These are phyloP conservation scores for Penaeus indicus DNA, from an alignment of 1,140 invertebrate species.

Conservation along the genomic window DNA sequence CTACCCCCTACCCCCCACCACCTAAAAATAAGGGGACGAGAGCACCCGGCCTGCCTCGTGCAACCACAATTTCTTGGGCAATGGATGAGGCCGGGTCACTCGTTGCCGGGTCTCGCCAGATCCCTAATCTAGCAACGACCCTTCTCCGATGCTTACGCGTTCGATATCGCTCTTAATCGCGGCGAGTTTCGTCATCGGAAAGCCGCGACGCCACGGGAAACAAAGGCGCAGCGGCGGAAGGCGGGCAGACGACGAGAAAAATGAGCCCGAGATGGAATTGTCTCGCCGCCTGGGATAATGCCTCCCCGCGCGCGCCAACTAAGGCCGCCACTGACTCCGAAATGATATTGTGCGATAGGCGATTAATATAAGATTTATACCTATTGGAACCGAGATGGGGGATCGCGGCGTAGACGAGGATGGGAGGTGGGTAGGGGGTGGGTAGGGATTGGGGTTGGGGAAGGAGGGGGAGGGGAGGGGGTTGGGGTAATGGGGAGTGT, in stretches of 20 bases:
- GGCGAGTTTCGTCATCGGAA: too few relatives aligned
- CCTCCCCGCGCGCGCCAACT: neutral
- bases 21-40: neutral
- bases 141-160: too few relatives aligned
- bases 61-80: conserved; percentile 31
- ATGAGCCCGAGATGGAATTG: neutral
- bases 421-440: neutral
- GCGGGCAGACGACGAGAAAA: neutral
- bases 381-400: conserved; percentile 60
- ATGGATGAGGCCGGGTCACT: conserved; percentile 20
- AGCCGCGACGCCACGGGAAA: neutral
- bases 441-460: too few relatives aligned
- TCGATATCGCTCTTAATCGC: too few relatives aligned
- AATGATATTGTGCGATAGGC: conserved; percentile 64
- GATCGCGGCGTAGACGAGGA: neutral
- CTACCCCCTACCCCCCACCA: neutral
- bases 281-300: neutral
- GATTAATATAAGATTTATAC: conserved; percentile 65
- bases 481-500: neutral
- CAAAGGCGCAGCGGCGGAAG: neutral
- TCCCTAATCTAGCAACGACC: neutral
- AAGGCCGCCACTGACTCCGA: conserved; percentile 50
- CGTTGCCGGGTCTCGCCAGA: conserved; percentile 1
- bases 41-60: neutral
- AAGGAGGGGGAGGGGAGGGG: neutral